Evolutionary conservation across 2,797 vertebrate genomes (phyloP).

Genomic region (Tapera naevia): DNA sequence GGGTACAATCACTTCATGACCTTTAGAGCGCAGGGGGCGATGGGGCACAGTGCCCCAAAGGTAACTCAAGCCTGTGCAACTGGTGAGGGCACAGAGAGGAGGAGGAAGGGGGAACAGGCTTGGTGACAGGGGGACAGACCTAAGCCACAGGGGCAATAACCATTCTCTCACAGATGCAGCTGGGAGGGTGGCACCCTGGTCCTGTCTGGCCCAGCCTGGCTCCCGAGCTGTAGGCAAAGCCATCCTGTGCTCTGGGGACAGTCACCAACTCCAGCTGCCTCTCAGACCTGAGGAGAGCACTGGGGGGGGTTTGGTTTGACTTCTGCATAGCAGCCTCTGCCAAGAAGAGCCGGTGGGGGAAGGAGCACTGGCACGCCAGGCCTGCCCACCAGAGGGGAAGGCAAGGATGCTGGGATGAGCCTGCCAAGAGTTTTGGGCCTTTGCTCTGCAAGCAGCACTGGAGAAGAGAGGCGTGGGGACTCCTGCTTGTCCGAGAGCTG

Average conservation of each 20-base stretch:
- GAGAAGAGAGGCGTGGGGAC: not conserved
- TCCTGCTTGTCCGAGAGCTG: not conserved
- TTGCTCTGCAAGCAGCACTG: not conserved
- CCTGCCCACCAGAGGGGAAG: not conserved
- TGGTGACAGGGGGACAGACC: not conserved
- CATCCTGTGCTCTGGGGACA: not conserved
- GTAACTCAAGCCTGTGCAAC: conserved; percentile 55
- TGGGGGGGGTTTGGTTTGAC: conserved; percentile 1
- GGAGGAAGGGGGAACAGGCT: not conserved
- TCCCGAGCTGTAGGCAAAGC: not conserved
- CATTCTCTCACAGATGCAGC: conserved; percentile 12
- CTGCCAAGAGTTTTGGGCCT: not conserved
- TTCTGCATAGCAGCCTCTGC: conserved; percentile 39
- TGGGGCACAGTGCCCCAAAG: conserved; percentile 34
- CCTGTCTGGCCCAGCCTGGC: not conserved
- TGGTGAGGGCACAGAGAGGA: not conserved
- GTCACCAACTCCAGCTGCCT: not conserved
- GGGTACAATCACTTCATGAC: conserved; percentile 56
- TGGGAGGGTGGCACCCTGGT: not conserved
- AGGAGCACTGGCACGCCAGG: not conserved
- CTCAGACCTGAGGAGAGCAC: not conserved
- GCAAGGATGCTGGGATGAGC: not conserved
- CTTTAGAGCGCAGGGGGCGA: conserved; percentile 40
- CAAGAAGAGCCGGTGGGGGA: not conserved
- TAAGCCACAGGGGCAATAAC: conserved; percentile 32